phyloP scores from a whole-genome alignment of 1,140 invertebrate genomes.

The Sinonovacula constricta region DNA sequence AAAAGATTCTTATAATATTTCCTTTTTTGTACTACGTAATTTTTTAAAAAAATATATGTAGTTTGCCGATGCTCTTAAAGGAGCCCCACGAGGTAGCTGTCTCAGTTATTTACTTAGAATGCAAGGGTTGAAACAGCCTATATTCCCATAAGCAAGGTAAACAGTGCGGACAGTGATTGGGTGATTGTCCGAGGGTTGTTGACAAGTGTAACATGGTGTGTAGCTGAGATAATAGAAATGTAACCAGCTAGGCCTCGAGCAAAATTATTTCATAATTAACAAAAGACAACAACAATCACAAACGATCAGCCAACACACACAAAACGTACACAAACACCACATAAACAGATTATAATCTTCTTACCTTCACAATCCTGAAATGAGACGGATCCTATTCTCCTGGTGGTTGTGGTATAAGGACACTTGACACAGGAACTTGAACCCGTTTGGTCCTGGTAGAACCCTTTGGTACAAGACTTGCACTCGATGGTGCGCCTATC shows the following conservation, averaged over 20 bases:
- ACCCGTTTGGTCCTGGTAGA: slow-evolving; percentile 10
- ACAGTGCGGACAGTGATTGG: too few relatives aligned
- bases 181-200: too few relatives aligned
- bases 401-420: slow-evolving; percentile 8
- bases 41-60: too few relatives aligned
- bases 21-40: too few relatives aligned
- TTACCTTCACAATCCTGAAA: slow-evolving; percentile 15
- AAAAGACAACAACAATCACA: too few relatives aligned
- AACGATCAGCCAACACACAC: background rate
- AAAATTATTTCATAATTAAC: too few relatives aligned
- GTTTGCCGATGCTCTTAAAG: too few relatives aligned
- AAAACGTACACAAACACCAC: background rate
- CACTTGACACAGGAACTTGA: slow-evolving; percentile 2
- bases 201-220: too few relatives aligned
- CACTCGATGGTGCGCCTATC: background rate
- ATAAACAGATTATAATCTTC: background rate
- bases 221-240: background rate
- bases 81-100: too few relatives aligned
- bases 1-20: too few relatives aligned
- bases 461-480: slow-evolving; percentile 13
- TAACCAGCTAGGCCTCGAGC: background rate
- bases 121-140: background rate
- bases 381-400: background rate
- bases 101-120: too few relatives aligned
- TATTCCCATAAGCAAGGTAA: too few relatives aligned